A percentile compares a stretch with the other conserved stretches of the same genome.
These are phyloP conservation scores for Dione juno DNA, from an alignment of 2,888 invertebrate genomes.

Conservation along the genomic window DNA sequence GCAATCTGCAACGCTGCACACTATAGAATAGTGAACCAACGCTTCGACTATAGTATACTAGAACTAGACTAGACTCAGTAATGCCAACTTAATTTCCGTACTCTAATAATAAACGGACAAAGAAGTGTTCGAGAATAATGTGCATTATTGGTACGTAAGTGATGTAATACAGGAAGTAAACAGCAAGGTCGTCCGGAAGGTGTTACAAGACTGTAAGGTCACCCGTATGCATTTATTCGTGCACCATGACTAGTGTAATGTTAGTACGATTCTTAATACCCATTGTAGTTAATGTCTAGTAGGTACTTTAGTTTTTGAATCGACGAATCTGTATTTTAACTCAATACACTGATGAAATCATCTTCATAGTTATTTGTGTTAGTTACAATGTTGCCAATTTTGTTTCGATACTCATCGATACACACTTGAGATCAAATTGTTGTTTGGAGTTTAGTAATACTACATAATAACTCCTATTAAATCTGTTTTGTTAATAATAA, in stretches of 20 bases:
- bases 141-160: slow-evolving; percentile 65
- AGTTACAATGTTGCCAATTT: slow-evolving; percentile 16
- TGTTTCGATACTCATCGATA: not conserved
- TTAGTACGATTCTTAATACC: slow-evolving; percentile 50
- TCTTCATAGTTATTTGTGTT: slow-evolving; percentile 36
- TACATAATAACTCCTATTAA: not conserved
- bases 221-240: slow-evolving; percentile 65
- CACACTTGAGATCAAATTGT: not conserved
- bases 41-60: slow-evolving; percentile 29
- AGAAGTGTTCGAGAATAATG: slow-evolving; percentile 61
- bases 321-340: slow-evolving; percentile 41
- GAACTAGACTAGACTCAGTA: slow-evolving; percentile 25
- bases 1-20: slow-evolving; percentile 65
- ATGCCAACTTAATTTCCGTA: slow-evolving; percentile 35
- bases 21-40: slow-evolving; percentile 34
- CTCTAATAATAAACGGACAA: slow-evolving; percentile 53
- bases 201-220: slow-evolving; percentile 64
- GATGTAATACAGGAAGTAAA: slow-evolving; percentile 79
- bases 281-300: slow-evolving; percentile 39
- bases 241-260: slow-evolving; percentile 52
- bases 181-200: slow-evolving; percentile 78
- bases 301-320: slow-evolving; percentile 38
- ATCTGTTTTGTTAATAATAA: not conserved
- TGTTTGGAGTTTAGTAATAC: not conserved
- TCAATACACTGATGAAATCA: slow-evolving; percentile 44